These are phyloP conservation scores for Manacus vitellinus DNA, from an alignment of 2,113 vertebrate genomes.

Conservation along the genomic window DNA sequence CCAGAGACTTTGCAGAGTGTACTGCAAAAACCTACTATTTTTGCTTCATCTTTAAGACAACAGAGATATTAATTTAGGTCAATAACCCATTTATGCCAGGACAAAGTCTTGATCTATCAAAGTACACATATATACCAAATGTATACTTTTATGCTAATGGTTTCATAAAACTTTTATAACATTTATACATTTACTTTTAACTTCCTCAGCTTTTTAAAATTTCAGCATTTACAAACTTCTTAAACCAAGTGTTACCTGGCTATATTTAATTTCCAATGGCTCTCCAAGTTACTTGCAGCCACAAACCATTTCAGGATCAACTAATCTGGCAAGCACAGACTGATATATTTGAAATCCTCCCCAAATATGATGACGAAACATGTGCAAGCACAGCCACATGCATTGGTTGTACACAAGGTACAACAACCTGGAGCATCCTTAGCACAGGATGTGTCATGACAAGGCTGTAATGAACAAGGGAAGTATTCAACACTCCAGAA, in stretches of 20 bases:
- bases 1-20: not conserved
- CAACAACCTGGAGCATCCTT: not conserved
- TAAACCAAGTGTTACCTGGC: not conserved
- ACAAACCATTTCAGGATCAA: not conserved
- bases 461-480: not conserved
- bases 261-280: not conserved
- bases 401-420: not conserved
- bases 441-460: not conserved
- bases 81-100: not conserved
- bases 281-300: not conserved
- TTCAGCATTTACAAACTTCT: not conserved
- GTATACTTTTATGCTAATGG: not conserved
- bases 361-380: not conserved
- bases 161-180: not conserved
- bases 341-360: not conserved
- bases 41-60: not conserved
- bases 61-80: not conserved
- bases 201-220: not conserved
- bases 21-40: not conserved
- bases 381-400: not conserved
- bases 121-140: not conserved
- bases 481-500: not conserved
- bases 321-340: not conserved
- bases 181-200: not conserved
- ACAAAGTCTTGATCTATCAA: not conserved